These are phyloP conservation scores for chimpanzee (Pan troglodytes) DNA, from an alignment of 2,113 vertebrate species.

Conservation along the genomic window NHGRI_mPanTro3-v2.1_pri NC_072416.2:77189001-77189500, in stretches of 20 bases:
- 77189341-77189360: neutral
- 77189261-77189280: neutral
- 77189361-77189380: neutral
- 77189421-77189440: neutral
- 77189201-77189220: neutral
- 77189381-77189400: neutral
- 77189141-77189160: neutral
- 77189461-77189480: neutral
- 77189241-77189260: rapidly evolving
- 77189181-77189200: neutral
- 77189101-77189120: neutral
- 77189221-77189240: neutral
- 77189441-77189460: neutral
- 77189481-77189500: neutral
- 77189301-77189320: neutral
- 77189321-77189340: neutral
- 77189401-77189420: neutral
- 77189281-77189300: rapidly evolving
- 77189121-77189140: neutral
- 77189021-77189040: neutral
- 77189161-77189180: neutral
- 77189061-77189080: no score
- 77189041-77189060: rapidly evolving
- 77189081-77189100: neutral
- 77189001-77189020: neutral